These are phyloP conservation scores for Enteromius afrohamiltoni DNA, from an alignment of 2,797 vertebrate genomes.

Conservation along the genomic window DNA sequence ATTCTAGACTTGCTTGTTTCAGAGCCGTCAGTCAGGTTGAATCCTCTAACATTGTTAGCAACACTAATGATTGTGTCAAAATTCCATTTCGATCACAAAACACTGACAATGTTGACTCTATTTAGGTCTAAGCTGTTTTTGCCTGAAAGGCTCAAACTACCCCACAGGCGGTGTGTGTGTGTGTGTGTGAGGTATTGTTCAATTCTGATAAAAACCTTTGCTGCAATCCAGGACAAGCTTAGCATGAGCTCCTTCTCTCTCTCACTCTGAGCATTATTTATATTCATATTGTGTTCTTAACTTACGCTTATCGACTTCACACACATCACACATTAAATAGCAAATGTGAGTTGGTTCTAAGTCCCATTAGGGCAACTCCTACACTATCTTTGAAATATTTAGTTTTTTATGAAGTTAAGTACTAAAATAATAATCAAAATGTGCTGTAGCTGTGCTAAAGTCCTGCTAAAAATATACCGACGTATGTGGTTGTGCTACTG, in stretches of 20 bases:
- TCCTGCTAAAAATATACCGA: no score
- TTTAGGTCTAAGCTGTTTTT: slow-evolving; percentile 18
- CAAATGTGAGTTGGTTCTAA: not conserved
- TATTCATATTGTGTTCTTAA: not conserved
- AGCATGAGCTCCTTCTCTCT: not conserved
- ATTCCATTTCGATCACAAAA: not conserved
- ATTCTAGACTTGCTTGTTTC: slow-evolving; percentile 7
- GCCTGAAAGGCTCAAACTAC: slow-evolving; percentile 13
- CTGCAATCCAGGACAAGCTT: not conserved
- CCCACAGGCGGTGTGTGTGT: slow-evolving; percentile 4
- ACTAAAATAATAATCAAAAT: not conserved
- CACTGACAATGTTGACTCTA: slow-evolving; percentile 31
- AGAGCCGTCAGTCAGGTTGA: not conserved
- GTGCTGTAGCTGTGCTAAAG: no score
- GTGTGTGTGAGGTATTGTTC: not conserved
- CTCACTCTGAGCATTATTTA: slow-evolving; percentile 2
- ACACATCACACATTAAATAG: not conserved
- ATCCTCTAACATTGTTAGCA: not conserved
- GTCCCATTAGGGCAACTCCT: not conserved
- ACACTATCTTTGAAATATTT: not conserved
- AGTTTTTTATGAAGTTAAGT: not conserved
- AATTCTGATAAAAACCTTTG: slow-evolving; percentile 18
- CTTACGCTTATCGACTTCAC: not conserved
- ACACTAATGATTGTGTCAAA: not conserved
- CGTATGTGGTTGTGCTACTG: no score